phyloP scores from a whole-genome alignment of 35 echinoderm and acorn worm species.

The Acanthaster planci region DNA sequence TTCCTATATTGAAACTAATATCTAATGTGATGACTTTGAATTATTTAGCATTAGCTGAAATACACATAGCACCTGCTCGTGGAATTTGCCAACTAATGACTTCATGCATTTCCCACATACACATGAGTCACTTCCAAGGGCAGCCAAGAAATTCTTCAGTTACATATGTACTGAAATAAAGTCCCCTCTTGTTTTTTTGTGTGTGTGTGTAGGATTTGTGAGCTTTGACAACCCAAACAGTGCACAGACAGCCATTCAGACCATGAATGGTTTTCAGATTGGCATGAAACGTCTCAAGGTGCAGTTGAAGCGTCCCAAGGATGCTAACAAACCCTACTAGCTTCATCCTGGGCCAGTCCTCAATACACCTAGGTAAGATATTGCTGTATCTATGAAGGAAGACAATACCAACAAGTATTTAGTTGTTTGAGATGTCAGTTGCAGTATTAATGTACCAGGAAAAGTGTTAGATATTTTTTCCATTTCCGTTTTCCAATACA shows the following conservation, averaged over 20 bases:
- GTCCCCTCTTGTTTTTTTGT: no score
- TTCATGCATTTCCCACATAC: no score
- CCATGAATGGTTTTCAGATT: slow-evolving; percentile 97
- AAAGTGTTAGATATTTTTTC: no score
- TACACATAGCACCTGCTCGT: background rate
- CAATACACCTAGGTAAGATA: background rate
- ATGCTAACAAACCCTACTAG: slow-evolving; percentile 96
- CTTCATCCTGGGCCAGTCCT: background rate
- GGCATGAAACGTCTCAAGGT: slow-evolving; percentile 96
- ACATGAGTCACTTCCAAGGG: background rate
- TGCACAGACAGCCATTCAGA: slow-evolving; percentile 91
- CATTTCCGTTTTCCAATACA: no score
- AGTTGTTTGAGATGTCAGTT: no score
- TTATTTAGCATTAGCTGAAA: no score
- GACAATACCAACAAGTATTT: no score
- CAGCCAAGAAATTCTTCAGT: no score
- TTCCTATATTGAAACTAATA: no score
- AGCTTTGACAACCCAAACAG: slow-evolving; percentile 92
- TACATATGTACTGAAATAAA: no score
- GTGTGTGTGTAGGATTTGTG: slow-evolving; percentile 77
- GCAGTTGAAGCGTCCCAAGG: slow-evolving; percentile 92
- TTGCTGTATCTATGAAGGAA: background rate
- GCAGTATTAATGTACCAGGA: no score
- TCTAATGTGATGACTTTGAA: no score
- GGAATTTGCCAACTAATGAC: background rate